Percentiles rank a stretch among this genome's conserved stretches.
phyloP scores from a whole-genome alignment of 2,888 invertebrate species.

The Drosophila cracens region DNA sequence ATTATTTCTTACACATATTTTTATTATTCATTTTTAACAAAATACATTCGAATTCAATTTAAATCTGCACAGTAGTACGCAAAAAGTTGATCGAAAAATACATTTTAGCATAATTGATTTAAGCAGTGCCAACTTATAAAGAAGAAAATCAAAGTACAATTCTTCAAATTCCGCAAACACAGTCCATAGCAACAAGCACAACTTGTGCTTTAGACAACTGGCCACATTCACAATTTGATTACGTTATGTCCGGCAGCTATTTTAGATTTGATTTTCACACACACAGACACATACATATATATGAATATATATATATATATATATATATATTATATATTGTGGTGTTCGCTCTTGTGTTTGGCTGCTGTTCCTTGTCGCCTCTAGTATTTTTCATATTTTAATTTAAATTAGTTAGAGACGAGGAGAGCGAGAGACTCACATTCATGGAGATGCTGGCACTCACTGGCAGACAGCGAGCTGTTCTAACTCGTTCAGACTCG shows the following conservation, averaged over 20 bases:
- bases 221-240: slow-evolving; percentile 67
- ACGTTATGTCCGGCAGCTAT: slow-evolving; percentile 75
- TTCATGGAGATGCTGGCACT: slow-evolving; percentile 29
- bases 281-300: slow-evolving; percentile 3
- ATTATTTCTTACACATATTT: not conserved
- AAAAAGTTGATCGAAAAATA: not conserved
- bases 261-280: slow-evolving; percentile 78
- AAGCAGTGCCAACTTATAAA: not conserved
- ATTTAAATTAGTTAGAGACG: slow-evolving; percentile 68
- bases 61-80: not conserved
- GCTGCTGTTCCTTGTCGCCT: slow-evolving; percentile 29
- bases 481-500: slow-evolving; percentile 69
- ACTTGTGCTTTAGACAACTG: slow-evolving; percentile 23
- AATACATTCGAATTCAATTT: not conserved
- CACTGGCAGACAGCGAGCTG: slow-evolving; percentile 40
- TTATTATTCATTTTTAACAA: not conserved
- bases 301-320: not conserved
- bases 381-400: slow-evolving; percentile 77
- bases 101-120: slow-evolving; percentile 3
- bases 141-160: not conserved
- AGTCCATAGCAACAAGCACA: slow-evolving; percentile 4
- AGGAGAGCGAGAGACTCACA: slow-evolving; percentile 24
- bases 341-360: slow-evolving; percentile 23
- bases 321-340: not conserved
- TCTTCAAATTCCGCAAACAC: slow-evolving; percentile 13